phyloP scores from a whole-genome alignment of 1,140 invertebrate species.

The Colletes gigas region DNA sequence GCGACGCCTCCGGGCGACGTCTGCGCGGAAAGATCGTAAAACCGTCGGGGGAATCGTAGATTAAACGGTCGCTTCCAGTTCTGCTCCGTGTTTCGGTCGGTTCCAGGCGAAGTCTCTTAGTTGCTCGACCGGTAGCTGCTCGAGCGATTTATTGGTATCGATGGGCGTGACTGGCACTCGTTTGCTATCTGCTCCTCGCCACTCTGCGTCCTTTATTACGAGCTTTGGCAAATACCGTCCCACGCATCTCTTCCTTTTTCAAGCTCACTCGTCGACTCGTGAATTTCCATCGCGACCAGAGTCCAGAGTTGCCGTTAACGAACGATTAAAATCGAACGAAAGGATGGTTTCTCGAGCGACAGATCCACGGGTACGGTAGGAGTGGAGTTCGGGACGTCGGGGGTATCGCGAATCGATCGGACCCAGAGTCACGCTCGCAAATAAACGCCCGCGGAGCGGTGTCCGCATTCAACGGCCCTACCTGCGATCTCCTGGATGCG shows the following conservation, averaged over 20 bases:
- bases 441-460: constrained; percentile 54
- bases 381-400: constrained; percentile 18
- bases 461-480: constrained; percentile 8
- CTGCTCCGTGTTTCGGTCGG: background rate
- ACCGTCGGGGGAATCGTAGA: background rate
- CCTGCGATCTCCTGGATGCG: constrained; percentile 8
- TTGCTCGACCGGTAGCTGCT: constrained; percentile 24
- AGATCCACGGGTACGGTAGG: constrained; percentile 19
- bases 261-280: too few relatives aligned
- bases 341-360: background rate
- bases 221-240: background rate
- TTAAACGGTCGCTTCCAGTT: background rate
- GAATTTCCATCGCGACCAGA: background rate
- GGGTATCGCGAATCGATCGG: constrained; percentile 71
- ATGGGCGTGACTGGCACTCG: constrained; percentile 45
- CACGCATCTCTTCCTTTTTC: background rate
- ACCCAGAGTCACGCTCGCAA: constrained; percentile 62
- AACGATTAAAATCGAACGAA: too few relatives aligned
- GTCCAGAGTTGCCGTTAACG: background rate
- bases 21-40: background rate
- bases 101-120: background rate
- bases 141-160: constrained; percentile 43
- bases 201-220: background rate
- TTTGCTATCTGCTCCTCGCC: constrained; percentile 20
- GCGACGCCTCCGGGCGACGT: background rate